A percentile compares a stretch with the other conserved stretches of the same genome.
Conservation (phyloP, 2,113 vertebrate genomes). For the Podiceps cristatus region DNA sequence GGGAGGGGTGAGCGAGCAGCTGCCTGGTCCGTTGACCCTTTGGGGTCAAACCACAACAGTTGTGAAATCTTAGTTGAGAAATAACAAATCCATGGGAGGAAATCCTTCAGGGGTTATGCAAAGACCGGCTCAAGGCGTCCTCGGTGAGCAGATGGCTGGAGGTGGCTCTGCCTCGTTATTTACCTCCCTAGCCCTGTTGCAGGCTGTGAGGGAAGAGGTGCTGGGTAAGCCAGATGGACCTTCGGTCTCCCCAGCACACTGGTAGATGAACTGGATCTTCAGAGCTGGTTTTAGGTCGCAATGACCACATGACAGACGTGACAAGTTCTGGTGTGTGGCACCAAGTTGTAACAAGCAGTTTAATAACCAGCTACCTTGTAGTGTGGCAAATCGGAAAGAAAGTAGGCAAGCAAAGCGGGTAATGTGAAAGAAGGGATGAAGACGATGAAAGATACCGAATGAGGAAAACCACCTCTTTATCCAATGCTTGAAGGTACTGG, state of each 20-base stretch:
- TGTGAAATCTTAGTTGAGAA: not conserved
- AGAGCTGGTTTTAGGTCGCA: not conserved
- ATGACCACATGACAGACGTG: rapidly evolving
- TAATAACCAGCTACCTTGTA: not conserved
- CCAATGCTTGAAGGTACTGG: rapidly evolving
- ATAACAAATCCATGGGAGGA: not conserved
- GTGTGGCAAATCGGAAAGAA: not conserved
- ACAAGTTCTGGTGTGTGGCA: no score
- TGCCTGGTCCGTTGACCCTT: no score
- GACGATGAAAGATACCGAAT: rapidly evolving
- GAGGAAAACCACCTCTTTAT: not conserved
- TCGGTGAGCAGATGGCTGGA: not conserved
- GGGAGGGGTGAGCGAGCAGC: no score
- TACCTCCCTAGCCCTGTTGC: not conserved
- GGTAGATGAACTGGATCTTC: not conserved
- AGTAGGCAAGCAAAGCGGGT: not conserved
- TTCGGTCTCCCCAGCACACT: not conserved
- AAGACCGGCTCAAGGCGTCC: not conserved
- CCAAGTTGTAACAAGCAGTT: no score
- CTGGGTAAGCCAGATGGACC: not conserved
- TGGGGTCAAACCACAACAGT: no score
- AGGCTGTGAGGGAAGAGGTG: rapidly evolving
- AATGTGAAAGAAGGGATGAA: rapidly evolving
- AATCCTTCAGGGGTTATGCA: rapidly evolving
- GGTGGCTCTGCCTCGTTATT: not conserved